These are phyloP conservation scores for Gymnogyps californianus DNA, from an alignment of 2,113 vertebrate species.

Conservation along the genomic window DNA sequence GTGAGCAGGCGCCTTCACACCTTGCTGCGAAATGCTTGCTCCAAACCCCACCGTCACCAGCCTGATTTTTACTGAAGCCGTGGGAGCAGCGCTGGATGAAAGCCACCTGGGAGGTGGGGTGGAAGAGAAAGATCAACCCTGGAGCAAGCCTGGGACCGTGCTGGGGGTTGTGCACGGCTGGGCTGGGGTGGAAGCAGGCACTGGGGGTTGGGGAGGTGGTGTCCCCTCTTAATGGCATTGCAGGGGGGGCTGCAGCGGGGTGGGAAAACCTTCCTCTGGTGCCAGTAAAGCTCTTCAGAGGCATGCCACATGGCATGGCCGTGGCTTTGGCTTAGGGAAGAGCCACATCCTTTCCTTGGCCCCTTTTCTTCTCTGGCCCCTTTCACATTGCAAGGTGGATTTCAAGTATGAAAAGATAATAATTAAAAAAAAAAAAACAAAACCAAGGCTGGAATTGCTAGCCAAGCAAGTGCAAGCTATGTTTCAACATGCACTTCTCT, in stretches of 20 bases:
- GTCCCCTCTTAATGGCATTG: background rate
- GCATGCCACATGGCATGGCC: background rate
- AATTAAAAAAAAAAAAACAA: background rate
- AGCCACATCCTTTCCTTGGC: background rate
- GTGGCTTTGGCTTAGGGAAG: background rate
- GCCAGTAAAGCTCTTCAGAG: background rate
- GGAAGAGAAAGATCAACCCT: background rate
- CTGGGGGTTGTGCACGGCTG: background rate
- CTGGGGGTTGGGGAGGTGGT: no score
- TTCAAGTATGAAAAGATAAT: background rate
- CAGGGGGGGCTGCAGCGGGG: accelerated
- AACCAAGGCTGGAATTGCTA: background rate
- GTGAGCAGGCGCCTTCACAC: background rate
- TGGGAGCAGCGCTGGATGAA: background rate
- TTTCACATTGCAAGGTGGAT: background rate
- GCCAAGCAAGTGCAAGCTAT: background rate
- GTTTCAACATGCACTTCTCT: background rate
- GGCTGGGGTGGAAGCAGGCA: background rate
- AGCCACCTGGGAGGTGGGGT: background rate
- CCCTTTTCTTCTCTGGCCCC: background rate
- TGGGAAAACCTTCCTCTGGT: background rate
- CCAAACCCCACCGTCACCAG: background rate
- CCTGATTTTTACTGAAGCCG: background rate
- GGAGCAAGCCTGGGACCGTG: background rate
- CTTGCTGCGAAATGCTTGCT: background rate